Base-by-base conservation (phyloP, 2,113 vertebrate species). In the Indicator indicator region DNA sequence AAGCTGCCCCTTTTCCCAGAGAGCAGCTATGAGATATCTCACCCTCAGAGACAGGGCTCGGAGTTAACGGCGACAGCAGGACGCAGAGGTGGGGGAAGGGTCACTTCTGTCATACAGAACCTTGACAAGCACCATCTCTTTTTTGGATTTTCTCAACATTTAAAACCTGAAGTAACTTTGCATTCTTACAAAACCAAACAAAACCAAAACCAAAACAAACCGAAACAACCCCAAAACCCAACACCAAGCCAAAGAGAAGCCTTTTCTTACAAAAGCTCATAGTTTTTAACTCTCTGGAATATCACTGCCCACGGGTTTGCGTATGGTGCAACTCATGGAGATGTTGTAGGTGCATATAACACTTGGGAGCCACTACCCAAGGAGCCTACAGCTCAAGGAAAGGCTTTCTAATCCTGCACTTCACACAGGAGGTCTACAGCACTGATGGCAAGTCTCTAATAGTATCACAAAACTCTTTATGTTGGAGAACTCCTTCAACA, bases 291-390 rank as follows among this genome's bases (percentile, higher is more conserved):
- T 21, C 17, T 91, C 71, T 86, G 52, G 46, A 56, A 24, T 19
- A 70, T 33, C 42, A 14, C 42, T 86, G 56, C 23, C 48, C 9
- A 0, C 5, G 20, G 18, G 40, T 83, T 52, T 54, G 33, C n/a
- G 40, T 18, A 6, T 28, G 46, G 38, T 71, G 42, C 32, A 16
- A 1, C 46, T 67, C 30, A 16, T 63, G 68, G n/a, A 63, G 55
- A 7, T 42, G 8, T 1, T 36, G 10, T 28, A 5, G 2, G 3
- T n/a, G 13, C 33, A 14, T 0, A 0, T 21, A 64, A 71, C 15
- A 59, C 5, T 0, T 5, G 33, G 3, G 3, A 64, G 44, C 75
- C 21, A 3, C 48, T 50, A 32, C 69, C 56, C 30, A 27, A 19
- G 33, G 38, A 91, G 16, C 59, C 42, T 58, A 1, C 1, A 56